Percentiles rank a stretch among this genome's conserved stretches.
These are phyloP conservation scores for Scotopteryx bipunctaria DNA, from an alignment of 2,888 invertebrate species.

Conservation along the genomic window DNA sequence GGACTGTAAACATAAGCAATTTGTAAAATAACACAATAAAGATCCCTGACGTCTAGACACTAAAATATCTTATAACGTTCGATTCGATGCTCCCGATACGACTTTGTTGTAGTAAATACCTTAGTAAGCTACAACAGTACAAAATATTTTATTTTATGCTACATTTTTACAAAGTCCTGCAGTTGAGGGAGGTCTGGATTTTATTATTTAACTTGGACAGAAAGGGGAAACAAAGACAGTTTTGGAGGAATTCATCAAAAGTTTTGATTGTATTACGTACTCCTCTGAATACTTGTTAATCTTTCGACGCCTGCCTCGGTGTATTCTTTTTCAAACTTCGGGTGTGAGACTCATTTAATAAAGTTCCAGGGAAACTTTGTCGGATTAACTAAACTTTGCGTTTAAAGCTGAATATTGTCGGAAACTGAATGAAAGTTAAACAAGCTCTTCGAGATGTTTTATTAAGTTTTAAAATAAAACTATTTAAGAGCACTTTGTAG, in stretches of 20 bases:
- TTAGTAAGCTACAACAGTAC: slow-evolving; percentile 27
- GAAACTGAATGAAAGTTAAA: slow-evolving; percentile 13
- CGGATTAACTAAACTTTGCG: slow-evolving; percentile 18
- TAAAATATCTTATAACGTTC: slow-evolving; percentile 30
- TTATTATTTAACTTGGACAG: slow-evolving; percentile 73
- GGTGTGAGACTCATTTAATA: slow-evolving; percentile 41
- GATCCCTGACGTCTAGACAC: slow-evolving; percentile 31
- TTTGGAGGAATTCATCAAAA: slow-evolving; percentile 79
- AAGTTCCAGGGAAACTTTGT: slow-evolving; percentile 32
- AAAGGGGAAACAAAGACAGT: slow-evolving; percentile 77
- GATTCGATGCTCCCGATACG: slow-evolving; percentile 27
- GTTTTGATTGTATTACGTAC: slow-evolving; percentile 79
- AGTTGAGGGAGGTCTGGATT: slow-evolving; percentile 57
- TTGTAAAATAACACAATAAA: slow-evolving; percentile 20
- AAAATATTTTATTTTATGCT: slow-evolving; percentile 40
- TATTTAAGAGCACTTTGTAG: neutral
- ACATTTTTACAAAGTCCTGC: slow-evolving; percentile 53
- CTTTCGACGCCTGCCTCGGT: slow-evolving; percentile 54
- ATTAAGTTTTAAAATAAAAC: neutral
- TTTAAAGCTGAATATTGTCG: slow-evolving; percentile 19
- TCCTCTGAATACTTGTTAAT: slow-evolving; percentile 66
- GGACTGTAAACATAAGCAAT: slow-evolving; percentile 13
- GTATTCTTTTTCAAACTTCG: slow-evolving; percentile 49
- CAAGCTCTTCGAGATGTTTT: slow-evolving; percentile 6
- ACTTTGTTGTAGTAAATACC: slow-evolving; percentile 11